Evolutionary conservation across 2,113 vertebrate genomes (phyloP).

Genomic region (Bos taurus): ARS-UCD2.0 NC_037334.1:108059001-108059500

Average conservation of each 20-base stretch:
- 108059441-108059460: neutral
- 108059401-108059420: neutral
- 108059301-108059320: neutral
- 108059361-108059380: neutral
- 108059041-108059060: neutral
- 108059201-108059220: neutral
- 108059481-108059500: conserved; percentile 25
- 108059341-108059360: neutral
- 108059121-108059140: neutral
- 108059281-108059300: neutral
- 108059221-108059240: neutral
- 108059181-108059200: neutral
- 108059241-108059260: neutral
- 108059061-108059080: neutral
- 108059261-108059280: neutral
- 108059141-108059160: neutral
- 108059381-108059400: neutral
- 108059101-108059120: neutral
- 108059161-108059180: neutral
- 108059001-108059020: neutral
- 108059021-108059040: neutral
- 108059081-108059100: neutral
- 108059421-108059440: neutral
- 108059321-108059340: neutral
- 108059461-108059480: neutral